Evolutionary conservation across 2,113 vertebrate species (phyloP), one percentile per base, ranked within the genome.

Genomic region (Lagopus leucura): DNA sequence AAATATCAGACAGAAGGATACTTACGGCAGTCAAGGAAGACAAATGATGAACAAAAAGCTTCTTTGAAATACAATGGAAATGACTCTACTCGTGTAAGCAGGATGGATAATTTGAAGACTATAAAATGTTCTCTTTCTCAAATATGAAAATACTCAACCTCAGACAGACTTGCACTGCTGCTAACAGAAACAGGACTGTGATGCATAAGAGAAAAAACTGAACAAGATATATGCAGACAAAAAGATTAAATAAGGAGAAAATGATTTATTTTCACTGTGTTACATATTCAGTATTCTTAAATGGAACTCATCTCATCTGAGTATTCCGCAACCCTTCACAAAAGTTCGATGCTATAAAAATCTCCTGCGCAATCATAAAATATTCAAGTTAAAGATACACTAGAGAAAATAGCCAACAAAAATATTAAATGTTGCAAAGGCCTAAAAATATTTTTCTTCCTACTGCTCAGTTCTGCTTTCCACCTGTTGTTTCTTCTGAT

Each of bases 211-310:
- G 55, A 48, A 94, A 65, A 45, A 89, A 86, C 3, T 73, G 8
- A 94, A 66, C 64, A 25, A 11, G 43, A 27, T 45, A 52, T 20
- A 75, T 4, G 2, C 4, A 86, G 75, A 85, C 77, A 66, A 93
- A 70, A 87, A 73, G 8, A 82, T 55, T 45, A 94, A 82, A n/a
- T 79, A 36, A 34, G 40, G 32, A 19, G 17, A 81, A 11, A 75
- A 40, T 55, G 45, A 78, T 92, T 97, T 85, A 27, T 85, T 96
- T 81, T 65, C 74, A 71, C 25, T n/a, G 8, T 64, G 12, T 82
- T 32, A 91, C 55, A 27, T 74, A 83, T 57, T 82, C 1, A 0
- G 52, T 90, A 86, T 60, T 78, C 76, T 78, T 69, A 72, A 57
- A 55, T 77, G 55, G 94, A 96, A 82, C 38, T 27, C 22, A 80